Conservation (phyloP, 2,797 vertebrate species). For the Tympanoctomys barrerae region DNA sequence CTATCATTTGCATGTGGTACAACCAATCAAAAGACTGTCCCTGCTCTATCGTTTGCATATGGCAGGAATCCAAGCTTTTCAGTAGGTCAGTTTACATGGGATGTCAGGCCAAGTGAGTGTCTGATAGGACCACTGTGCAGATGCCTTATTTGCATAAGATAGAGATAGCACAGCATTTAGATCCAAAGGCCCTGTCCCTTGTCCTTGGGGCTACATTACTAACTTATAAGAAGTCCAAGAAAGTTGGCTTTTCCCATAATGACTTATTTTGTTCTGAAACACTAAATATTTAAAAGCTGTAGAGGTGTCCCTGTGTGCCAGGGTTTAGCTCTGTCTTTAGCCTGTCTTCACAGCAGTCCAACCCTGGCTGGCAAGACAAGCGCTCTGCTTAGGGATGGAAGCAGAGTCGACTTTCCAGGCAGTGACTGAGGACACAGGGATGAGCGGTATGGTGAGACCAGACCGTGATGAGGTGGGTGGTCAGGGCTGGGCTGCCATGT, state of each 20-base stretch:
- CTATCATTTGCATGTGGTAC: background rate
- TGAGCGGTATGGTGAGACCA: too few species aligned
- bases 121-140: background rate
- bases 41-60: background rate
- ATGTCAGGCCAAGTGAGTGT: background rate
- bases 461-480: too few species aligned
- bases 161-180: background rate
- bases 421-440: background rate
- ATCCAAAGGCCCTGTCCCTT: too few species aligned
- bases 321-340: background rate
- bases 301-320: too few species aligned
- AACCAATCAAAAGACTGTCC: background rate
- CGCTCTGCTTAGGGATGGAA: background rate
- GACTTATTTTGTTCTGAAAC: slow-evolving; percentile 26
- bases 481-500: too few species aligned
- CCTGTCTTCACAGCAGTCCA: background rate
- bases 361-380: background rate
- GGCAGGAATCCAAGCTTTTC: background rate
- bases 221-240: background rate
- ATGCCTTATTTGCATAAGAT: background rate
- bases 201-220: background rate
- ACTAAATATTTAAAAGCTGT: background rate
- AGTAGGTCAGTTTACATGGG: background rate
- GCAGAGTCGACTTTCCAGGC: background rate
- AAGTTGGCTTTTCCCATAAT: background rate